phyloP scores from a whole-genome alignment of 2,888 invertebrate genomes.

The Sesamia inferens region DNA sequence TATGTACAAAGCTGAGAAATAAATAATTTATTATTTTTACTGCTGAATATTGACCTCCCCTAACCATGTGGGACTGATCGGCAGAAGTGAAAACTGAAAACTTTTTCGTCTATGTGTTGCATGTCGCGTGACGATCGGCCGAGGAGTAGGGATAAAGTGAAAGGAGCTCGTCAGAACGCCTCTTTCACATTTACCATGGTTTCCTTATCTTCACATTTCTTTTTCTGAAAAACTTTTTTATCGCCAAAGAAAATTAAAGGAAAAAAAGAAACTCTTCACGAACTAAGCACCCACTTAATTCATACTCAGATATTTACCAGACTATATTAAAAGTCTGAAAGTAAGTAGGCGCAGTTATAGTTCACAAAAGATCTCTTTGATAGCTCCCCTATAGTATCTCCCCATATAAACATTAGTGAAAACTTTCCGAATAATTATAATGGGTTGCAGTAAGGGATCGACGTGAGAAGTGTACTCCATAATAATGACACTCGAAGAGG shows the following conservation, averaged over 20 bases:
- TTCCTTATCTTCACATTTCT: neutral
- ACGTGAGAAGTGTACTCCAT: conserved; percentile 80
- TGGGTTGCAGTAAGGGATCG: conserved; percentile 75
- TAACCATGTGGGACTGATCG: no score
- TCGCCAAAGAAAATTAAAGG: neutral
- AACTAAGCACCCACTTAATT: conserved; percentile 24
- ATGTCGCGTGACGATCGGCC: no score
- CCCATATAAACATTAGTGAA: conserved; percentile 79
- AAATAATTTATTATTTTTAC: no score
- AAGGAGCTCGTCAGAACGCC: no score
- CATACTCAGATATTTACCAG: conserved; percentile 58
- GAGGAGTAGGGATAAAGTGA: no score
- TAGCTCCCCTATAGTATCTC: conserved; percentile 67
- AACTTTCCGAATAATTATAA: conserved; percentile 87
- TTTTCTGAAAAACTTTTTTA: neutral
- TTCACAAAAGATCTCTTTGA: conserved; percentile 78
- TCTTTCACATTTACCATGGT: no score
- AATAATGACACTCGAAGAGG: conserved; percentile 78
- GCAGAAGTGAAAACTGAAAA: no score
- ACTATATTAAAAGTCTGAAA: conserved; percentile 58
- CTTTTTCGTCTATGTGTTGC: no score
- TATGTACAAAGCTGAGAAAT: no score
- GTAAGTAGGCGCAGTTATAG: conserved; percentile 48
- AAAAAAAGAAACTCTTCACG: neutral
- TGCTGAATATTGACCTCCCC: no score